A percentile compares a stretch with the other conserved stretches of the same genome.
Conservation (phyloP, 2,888 invertebrate species). For the Mellilla xanthometata region DNA sequence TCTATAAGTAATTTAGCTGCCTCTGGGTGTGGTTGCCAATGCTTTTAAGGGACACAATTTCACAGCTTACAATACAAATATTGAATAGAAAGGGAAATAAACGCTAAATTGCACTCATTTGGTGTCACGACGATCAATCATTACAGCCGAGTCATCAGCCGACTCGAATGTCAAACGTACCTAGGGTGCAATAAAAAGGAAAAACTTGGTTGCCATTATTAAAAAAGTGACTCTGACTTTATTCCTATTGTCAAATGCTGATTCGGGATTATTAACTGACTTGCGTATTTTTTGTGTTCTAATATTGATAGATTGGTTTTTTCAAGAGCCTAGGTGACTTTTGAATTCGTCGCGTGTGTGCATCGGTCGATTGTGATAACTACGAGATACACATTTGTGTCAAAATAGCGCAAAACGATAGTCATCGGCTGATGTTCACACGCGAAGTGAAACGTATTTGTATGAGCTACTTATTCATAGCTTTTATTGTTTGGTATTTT, state of each 20-base stretch:
- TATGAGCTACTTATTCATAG: slow-evolving; percentile 55
- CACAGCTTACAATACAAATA: slow-evolving; percentile 64
- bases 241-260: slow-evolving; percentile 81
- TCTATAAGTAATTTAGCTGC: slow-evolving; percentile 14
- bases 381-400: slow-evolving; percentile 63
- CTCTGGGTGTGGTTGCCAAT: slow-evolving; percentile 19
- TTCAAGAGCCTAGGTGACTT: slow-evolving; percentile 66
- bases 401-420: slow-evolving; percentile 69
- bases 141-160: slow-evolving; percentile 77
- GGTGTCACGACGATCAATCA: slow-evolving; percentile 79
- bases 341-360: slow-evolving; percentile 67
- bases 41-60: slow-evolving; percentile 39
- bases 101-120: slow-evolving; percentile 81
- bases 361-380: slow-evolving; percentile 63
- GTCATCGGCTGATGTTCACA: slow-evolving; percentile 65
- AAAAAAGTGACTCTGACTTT: slow-evolving; percentile 83
- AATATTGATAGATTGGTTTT: slow-evolving; percentile 82
- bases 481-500: slow-evolving; percentile 48
- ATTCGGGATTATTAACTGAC: slow-evolving; percentile 82
- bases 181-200: slow-evolving; percentile 80
- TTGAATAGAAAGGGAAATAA: slow-evolving; percentile 70
- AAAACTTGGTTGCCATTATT: slow-evolving; percentile 75
- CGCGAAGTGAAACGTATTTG: slow-evolving; percentile 64
- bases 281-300: slow-evolving; percentile 82
- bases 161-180: slow-evolving; percentile 81